phyloP scores from a whole-genome alignment of 1,140 invertebrate genomes.

The Aphis gossypii region DNA sequence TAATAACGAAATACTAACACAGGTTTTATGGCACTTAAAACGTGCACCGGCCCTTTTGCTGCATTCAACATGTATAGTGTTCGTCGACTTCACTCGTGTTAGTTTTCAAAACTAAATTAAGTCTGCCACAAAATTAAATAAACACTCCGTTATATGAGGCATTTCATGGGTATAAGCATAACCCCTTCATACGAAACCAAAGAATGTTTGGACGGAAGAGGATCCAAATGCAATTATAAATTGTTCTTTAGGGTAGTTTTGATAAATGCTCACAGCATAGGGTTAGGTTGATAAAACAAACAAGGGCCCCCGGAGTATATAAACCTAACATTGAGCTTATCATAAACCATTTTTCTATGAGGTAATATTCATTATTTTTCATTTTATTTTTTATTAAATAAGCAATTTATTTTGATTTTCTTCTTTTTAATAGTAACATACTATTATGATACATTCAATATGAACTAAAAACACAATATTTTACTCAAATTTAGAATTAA shows the following conservation, averaged over 20 bases:
- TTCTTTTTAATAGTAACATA: not conserved
- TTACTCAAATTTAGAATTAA: not conserved
- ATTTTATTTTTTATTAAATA: not conserved
- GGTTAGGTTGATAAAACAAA: not conserved
- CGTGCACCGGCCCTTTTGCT: not conserved
- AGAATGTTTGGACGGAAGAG: not conserved
- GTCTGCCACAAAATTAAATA: not conserved
- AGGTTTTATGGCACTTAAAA: not conserved
- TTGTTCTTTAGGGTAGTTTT: not conserved
- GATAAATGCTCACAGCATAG: not conserved
- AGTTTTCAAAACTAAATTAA: slow-evolving; percentile 16
- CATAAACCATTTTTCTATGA: not conserved
- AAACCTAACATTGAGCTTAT: not conserved
- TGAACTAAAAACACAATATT: not conserved
- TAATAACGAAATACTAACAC: slow-evolving; percentile 13
- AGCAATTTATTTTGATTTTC: not conserved
- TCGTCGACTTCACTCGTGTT: not conserved
- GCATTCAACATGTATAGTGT: not conserved
- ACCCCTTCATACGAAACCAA: not conserved
- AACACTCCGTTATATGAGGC: not conserved
- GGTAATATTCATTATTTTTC: not conserved
- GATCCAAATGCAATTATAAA: not conserved
- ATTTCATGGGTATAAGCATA: not conserved
- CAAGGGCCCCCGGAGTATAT: not conserved
- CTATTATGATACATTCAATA: not conserved